Conservation (phyloP, 2,888 invertebrate genomes). For the Synergus umbraculus region DNA sequence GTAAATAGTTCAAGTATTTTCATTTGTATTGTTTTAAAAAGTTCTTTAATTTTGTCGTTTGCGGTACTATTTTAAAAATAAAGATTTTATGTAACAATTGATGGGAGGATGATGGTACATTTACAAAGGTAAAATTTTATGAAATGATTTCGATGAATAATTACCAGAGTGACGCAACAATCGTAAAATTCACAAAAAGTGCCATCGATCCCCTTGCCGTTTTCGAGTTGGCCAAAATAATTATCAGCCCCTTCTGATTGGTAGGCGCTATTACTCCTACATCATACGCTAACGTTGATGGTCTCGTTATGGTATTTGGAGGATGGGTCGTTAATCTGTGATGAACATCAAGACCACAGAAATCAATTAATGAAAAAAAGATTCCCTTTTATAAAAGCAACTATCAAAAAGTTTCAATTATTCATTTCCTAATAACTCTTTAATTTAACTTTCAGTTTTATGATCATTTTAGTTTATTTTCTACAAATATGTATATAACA, state of each 20-base stretch:
- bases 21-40: too few relatives aligned
- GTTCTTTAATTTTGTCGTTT: neutral
- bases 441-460: too few relatives aligned
- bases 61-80: neutral
- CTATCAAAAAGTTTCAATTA: neutral
- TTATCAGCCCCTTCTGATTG: constrained; percentile 25
- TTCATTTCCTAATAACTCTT: neutral
- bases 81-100: neutral
- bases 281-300: constrained; percentile 34
- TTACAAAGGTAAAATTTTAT: neutral
- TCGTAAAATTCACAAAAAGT: neutral
- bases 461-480: neutral
- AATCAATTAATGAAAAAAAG: constrained; percentile 21
- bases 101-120: neutral
- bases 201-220: neutral
- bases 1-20: neutral
- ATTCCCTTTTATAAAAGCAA: neutral
- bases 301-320: constrained; percentile 16
- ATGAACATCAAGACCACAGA: constrained; percentile 23
- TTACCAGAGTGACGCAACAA: neutral
- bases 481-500: too few relatives aligned
- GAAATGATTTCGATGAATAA: neutral
- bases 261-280: constrained; percentile 27
- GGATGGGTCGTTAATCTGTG: constrained; percentile 28
- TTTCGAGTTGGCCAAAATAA: constrained; percentile 13